Conservation (phyloP, 2,797 vertebrate species). For the Leuciscus waleckii region DNA sequence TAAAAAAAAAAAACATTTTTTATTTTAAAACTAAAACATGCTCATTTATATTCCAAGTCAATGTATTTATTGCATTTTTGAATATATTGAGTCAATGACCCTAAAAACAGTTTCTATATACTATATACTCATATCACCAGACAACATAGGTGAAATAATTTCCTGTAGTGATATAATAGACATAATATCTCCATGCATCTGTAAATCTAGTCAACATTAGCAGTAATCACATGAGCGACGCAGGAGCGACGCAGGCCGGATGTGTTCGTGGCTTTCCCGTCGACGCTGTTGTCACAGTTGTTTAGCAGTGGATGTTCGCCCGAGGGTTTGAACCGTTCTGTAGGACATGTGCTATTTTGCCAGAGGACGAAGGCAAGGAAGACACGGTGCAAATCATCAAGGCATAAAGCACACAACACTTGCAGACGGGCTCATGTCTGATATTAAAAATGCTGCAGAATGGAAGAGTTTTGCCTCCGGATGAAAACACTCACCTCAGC, state of each 20-base stretch:
- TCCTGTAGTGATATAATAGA: too few relatives aligned
- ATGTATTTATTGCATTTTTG: background rate
- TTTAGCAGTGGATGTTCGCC: constrained; percentile 3
- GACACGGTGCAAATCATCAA: constrained; percentile 39
- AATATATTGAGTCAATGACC: background rate
- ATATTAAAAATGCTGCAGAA: constrained; percentile 32
- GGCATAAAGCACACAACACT: constrained; percentile 31
- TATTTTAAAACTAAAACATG: background rate
- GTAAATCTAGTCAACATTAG: background rate
- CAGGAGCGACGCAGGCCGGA: background rate
- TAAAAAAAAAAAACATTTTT: too few relatives aligned
- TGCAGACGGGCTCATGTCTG: constrained; percentile 2
- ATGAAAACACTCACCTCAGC: constrained; percentile 32
- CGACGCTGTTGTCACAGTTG: background rate
- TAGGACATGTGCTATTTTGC: constrained; percentile 33
- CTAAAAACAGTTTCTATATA: too few relatives aligned
- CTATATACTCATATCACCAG: background rate
- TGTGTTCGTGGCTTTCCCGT: constrained; percentile 23
- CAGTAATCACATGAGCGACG: background rate
- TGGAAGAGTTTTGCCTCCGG: constrained; percentile 32
- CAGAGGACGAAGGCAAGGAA: constrained; percentile 43
- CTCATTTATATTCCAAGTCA: background rate
- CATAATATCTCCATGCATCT: background rate
- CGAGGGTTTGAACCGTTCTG: constrained; percentile 17
- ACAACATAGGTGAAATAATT: background rate